These are phyloP conservation scores for Anolis apletophallus DNA, from an alignment of 2,797 vertebrate species.

Conservation along the genomic window DNA sequence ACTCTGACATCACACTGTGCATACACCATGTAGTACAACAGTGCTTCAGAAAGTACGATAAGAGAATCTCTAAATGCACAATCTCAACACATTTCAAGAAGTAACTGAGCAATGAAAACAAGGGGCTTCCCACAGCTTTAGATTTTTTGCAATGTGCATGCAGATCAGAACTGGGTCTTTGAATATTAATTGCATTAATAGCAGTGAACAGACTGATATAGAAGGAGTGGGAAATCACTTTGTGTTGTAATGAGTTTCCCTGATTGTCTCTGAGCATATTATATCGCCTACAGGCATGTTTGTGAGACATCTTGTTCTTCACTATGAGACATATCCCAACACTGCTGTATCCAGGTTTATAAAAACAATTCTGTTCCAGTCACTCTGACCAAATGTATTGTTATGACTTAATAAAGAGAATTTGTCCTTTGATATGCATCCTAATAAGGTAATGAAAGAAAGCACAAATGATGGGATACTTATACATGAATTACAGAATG, in stretches of 20 bases:
- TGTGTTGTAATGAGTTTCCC: background rate
- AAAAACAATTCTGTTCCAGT: background rate
- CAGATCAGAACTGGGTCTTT: background rate
- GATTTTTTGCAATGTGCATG: background rate
- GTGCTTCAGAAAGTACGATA: background rate
- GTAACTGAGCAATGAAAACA: conserved; percentile 14
- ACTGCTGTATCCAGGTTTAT: conserved; percentile 2
- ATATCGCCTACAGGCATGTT: background rate
- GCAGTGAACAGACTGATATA: conserved; percentile 10
- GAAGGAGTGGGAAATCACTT: background rate
- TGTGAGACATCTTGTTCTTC: conserved; percentile 7
- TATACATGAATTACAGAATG: background rate
- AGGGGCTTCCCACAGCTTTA: background rate
- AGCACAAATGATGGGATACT: background rate
- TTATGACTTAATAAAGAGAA: background rate
- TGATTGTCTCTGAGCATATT: background rate
- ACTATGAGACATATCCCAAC: background rate
- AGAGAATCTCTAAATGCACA: background rate
- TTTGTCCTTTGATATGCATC: background rate
- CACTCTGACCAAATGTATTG: background rate
- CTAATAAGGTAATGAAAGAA: background rate
- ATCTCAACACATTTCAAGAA: background rate
- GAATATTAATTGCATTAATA: conserved; percentile 18
- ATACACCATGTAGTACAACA: background rate
- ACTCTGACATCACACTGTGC: background rate